These are phyloP conservation scores for Platycheirus rosarum DNA, from an alignment of 2,888 invertebrate species.

Conservation along the genomic window DNA sequence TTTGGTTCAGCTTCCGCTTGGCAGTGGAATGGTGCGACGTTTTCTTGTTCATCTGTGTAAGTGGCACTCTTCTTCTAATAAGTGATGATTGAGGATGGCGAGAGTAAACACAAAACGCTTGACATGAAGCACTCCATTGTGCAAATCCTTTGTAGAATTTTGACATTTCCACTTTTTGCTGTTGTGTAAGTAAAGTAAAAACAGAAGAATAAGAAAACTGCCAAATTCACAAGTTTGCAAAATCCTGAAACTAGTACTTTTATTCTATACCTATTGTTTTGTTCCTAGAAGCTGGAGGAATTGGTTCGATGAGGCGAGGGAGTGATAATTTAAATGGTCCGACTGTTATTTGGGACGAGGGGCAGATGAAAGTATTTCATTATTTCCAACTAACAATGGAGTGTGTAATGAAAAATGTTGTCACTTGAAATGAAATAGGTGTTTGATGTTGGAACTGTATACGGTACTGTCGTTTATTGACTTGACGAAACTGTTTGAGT, in stretches of 20 bases:
- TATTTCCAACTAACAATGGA: constrained; percentile 13
- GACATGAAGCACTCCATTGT: constrained; percentile 44
- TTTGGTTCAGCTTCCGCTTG: constrained; percentile 3
- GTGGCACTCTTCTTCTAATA: constrained; percentile 34
- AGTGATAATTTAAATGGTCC: constrained; percentile 14
- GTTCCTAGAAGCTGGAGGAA: constrained; percentile 41
- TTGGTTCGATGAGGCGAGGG: no score
- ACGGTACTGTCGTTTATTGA: neutral
- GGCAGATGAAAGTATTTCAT: constrained; percentile 22
- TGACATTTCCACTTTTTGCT: constrained; percentile 29
- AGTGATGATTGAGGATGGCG: constrained; percentile 30
- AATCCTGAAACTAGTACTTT: constrained; percentile 30
- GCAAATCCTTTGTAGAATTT: constrained; percentile 38
- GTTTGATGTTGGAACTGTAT: constrained; percentile 4
- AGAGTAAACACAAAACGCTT: constrained; percentile 53
- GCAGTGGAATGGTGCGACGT: neutral
- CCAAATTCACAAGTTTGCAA: constrained; percentile 44
- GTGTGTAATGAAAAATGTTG: constrained; percentile 9
- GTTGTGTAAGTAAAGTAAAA: neutral
- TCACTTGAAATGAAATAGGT: constrained; percentile 19
- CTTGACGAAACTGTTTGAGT: neutral
- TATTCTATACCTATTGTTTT: constrained; percentile 20
- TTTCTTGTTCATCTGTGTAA: constrained; percentile 34
- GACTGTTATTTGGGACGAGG: constrained; percentile 5
- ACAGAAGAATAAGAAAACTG: constrained; percentile 17